Evolutionary conservation across 2,888 invertebrate species (phyloP).

Genomic region (Sclerodermus sp.): DNA sequence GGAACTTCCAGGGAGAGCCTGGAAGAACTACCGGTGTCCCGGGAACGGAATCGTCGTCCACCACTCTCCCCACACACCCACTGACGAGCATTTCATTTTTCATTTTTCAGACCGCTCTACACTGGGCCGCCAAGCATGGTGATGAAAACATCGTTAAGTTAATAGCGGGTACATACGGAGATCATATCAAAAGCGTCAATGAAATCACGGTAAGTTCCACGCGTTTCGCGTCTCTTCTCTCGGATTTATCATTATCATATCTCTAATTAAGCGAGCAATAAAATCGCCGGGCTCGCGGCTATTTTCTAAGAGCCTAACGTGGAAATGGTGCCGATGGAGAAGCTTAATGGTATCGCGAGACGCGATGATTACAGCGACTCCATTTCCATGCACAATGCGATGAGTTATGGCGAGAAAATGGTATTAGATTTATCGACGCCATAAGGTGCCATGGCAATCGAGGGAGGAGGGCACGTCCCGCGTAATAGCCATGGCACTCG

Average conservation of each 20-base stretch:
- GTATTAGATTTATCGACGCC: background rate
- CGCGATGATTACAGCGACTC: too few species aligned
- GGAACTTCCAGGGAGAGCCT: too few species aligned
- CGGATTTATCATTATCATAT: too few species aligned
- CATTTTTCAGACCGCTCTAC: constrained; percentile 83
- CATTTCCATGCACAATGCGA: background rate
- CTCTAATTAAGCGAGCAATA: too few species aligned
- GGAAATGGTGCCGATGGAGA: too few species aligned
- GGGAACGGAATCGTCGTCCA: too few species aligned
- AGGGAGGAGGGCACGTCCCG: constrained; percentile 11
- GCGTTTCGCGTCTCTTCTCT: background rate
- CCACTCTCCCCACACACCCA: too few species aligned
- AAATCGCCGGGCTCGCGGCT: too few species aligned
- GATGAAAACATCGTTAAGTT: constrained; percentile 89
- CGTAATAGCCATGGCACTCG: constrained; percentile 5
- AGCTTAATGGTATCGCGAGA: too few species aligned
- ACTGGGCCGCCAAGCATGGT: constrained; percentile 96
- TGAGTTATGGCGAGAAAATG: background rate
- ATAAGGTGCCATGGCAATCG: constrained; percentile 9
- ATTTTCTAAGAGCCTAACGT: too few species aligned
- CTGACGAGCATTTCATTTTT: too few species aligned
- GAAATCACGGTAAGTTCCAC: constrained; percentile 75
- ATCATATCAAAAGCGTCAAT: constrained; percentile 71
- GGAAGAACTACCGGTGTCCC: too few species aligned
- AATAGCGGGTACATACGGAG: constrained; percentile 83